These are phyloP conservation scores for Anguilla rostrata DNA, from an alignment of 2,113 vertebrate species.

Conservation along the genomic window DNA sequence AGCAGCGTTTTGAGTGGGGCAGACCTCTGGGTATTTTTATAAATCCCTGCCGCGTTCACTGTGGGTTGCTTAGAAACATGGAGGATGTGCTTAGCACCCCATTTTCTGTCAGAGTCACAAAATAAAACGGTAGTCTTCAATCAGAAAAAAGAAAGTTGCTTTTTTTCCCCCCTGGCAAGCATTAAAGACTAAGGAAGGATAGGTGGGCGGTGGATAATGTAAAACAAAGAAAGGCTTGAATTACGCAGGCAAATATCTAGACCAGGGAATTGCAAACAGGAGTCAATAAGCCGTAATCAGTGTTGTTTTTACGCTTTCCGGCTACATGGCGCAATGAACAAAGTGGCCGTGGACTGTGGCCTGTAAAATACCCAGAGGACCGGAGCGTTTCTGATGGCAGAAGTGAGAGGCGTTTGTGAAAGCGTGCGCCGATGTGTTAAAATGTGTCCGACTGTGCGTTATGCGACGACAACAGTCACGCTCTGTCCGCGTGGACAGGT, in stretches of 20 bases:
- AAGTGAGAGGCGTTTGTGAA: slow-evolving; percentile 1
- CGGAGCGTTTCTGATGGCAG: neutral
- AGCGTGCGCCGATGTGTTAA: slow-evolving; percentile 6
- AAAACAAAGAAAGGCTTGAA: neutral
- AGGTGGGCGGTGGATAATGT: neutral
- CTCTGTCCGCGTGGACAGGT: neutral
- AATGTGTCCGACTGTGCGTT: slow-evolving; percentile 11
- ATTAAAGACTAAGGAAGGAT: neutral
- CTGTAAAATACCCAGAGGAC: slow-evolving; percentile 3
- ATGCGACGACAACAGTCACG: slow-evolving; percentile 23
- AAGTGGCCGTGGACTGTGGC: neutral
- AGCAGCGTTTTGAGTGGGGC: neutral
- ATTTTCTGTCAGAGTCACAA: neutral
- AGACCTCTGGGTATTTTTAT: neutral
- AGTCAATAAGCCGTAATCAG: neutral
- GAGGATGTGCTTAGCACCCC: neutral
- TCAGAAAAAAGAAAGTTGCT: neutral
- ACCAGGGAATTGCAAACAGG: neutral
- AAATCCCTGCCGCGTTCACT: neutral
- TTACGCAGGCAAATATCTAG: neutral
- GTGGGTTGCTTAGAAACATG: neutral
- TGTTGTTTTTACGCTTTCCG: neutral
- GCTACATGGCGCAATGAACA: neutral
- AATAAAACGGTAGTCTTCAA: neutral
- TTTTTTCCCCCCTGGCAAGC: neutral